These are phyloP conservation scores for Eumaeus atala DNA, from an alignment of 1,140 invertebrate species.

Conservation along the genomic window DNA sequence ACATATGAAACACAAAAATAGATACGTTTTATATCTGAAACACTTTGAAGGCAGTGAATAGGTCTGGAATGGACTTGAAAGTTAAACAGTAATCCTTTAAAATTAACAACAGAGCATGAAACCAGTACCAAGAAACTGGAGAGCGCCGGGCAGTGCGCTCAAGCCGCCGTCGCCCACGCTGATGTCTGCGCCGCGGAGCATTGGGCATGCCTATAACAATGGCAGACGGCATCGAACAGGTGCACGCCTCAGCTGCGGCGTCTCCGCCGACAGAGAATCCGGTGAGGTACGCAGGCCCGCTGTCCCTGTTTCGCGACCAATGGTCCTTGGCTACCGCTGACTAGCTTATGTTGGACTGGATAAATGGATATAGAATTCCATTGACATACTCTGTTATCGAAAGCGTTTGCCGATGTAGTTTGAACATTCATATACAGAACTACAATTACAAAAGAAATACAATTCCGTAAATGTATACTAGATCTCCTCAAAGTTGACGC, in stretches of 20 bases:
- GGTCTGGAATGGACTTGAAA: too few species aligned
- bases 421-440: neutral
- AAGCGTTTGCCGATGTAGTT: neutral
- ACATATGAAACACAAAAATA: too few species aligned
- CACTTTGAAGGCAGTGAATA: neutral
- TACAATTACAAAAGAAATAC: too few species aligned
- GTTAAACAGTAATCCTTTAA: too few species aligned
- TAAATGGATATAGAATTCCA: slow-evolving; percentile 12
- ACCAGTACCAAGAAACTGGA: neutral
- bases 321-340: slow-evolving; percentile 7
- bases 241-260: too few species aligned
- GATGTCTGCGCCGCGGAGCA: neutral
- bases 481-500: neutral
- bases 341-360: neutral
- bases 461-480: neutral
- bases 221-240: neutral
- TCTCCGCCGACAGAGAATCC: neutral
- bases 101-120: too few species aligned
- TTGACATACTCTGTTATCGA: neutral
- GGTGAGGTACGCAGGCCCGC: neutral
- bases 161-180: neutral
- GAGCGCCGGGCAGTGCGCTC: neutral
- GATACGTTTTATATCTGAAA: too few species aligned
- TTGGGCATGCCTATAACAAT: neutral
- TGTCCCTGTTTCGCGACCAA: neutral